phyloP scores from a whole-genome alignment of 2,797 vertebrate genomes.

The Rhynchotus rufescens region DNA sequence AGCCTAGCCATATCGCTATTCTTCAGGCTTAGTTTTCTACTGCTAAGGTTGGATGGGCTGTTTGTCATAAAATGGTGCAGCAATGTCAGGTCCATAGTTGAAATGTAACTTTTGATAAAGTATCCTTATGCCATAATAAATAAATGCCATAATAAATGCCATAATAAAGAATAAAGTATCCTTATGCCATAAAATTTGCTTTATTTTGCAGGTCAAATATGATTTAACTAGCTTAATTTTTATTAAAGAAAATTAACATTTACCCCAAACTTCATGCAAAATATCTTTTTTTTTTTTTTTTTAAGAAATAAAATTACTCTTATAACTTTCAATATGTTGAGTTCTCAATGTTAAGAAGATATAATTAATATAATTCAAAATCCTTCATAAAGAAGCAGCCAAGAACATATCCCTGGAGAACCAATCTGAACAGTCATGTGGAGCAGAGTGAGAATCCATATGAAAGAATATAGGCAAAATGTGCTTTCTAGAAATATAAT shows the following conservation, averaged over 20 bases:
- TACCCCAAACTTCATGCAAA: not conserved
- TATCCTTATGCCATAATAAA: not conserved
- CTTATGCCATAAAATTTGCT: not conserved
- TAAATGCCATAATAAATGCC: too few species aligned
- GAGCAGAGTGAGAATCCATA: not conserved
- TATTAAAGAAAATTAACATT: not conserved
- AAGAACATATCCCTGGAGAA: not conserved
- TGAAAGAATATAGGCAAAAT: not conserved
- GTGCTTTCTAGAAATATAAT: not conserved
- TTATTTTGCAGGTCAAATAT: not conserved
- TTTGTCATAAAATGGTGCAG: not conserved
- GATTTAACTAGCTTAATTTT: not conserved
- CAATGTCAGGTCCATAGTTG: not conserved
- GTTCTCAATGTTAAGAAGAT: not conserved
- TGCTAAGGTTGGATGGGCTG: not conserved
- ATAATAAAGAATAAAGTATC: not conserved
- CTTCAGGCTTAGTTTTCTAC: not conserved
- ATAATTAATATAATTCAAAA: not conserved
- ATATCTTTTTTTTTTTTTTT: too few species aligned
- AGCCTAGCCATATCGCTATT: not conserved
- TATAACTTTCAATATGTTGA: not conserved
- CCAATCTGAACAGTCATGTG: not conserved
- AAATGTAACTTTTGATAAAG: not conserved
- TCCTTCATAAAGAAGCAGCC: not conserved
- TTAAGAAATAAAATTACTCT: not conserved